Conservation (phyloP, 2,113 vertebrate species). For the Verasper variegatus region DNA sequence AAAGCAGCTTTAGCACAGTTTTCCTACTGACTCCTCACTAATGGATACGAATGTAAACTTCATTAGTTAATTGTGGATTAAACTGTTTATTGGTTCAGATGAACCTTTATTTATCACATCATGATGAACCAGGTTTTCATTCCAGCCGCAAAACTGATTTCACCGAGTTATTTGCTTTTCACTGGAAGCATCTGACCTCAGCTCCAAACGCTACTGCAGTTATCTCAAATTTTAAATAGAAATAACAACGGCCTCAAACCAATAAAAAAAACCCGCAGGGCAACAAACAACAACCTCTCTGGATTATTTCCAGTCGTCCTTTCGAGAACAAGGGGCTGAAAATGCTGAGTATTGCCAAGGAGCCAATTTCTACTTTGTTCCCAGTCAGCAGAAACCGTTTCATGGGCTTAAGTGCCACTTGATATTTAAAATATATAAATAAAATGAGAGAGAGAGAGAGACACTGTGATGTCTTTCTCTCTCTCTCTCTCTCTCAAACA, state of each 20-base stretch:
- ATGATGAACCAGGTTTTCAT: too few species aligned
- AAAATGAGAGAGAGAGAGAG: slow-evolving; percentile 39
- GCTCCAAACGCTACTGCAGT: too few species aligned
- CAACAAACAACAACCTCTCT: slow-evolving; percentile 14
- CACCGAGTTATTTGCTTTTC: too few species aligned
- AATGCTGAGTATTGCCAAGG: slow-evolving; percentile 53
- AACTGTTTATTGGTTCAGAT: too few species aligned
- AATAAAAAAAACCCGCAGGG: neutral
- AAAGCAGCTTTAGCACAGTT: too few species aligned
- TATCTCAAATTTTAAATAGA: neutral
- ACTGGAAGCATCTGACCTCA: too few species aligned
- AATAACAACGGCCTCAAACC: neutral
- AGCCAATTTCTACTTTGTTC: slow-evolving; percentile 54
- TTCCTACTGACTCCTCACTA: too few species aligned
- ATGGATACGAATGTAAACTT: too few species aligned
- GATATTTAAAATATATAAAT: slow-evolving; percentile 67
- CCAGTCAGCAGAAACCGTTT: slow-evolving; percentile 64
- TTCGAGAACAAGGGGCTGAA: slow-evolving; percentile 13
- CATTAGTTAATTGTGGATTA: too few species aligned
- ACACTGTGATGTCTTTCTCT: neutral
- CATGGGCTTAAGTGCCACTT: slow-evolving; percentile 55
- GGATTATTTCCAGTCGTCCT: slow-evolving; percentile 59
- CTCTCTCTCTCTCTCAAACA: neutral
- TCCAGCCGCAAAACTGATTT: too few species aligned
- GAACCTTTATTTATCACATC: too few species aligned